Evolutionary conservation across 2,888 invertebrate species (phyloP), one percentile per base, ranked within the genome.

Genomic region (Synergus gifuensis): DNA sequence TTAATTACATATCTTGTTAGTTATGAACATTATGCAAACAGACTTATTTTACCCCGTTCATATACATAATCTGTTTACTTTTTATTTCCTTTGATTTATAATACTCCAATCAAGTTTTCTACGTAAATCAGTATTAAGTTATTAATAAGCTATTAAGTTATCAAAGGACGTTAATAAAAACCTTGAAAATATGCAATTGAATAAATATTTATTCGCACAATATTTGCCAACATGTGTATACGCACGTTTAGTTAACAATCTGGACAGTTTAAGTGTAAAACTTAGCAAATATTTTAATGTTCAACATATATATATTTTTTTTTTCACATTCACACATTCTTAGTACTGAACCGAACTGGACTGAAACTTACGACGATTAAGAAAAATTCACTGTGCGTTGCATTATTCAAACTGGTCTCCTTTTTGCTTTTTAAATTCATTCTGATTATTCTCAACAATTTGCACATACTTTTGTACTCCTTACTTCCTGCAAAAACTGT

Each of bases 151-250:
- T 76, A 22, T 36, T 60, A 60, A 58, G 42, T 46, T 42, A 28
- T n/a, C 22, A 62, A 3, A 44, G 40, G 2, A 42, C 18, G 76
- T 76, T 62, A 62, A 76, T 76, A 76, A 76, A 62, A 76, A 60
- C 40, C 46, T 76, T 46, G 14, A 62, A 62, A 76, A 62, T 8
- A 18, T 58, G 9, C 9, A 58, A 58, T 18, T 88, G 88, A 89
- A 89, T 88, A 89, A 89, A 89, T 89, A 88, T 89, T 89, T 89
- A 89, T 89, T 88, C 86, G 85, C 85, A 88, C 87, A 89, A 87
- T 86, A 87, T 84, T 89, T 87, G 88, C 87, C 87, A 87, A 89
- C 89, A 89, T 86, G 83, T 87, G 87, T 85, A n/a, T n/a, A 82
- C 85, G 85, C 85, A 87, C 81, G 82, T 84, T 83, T 49, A 81